These are phyloP conservation scores for Psylliodes chrysocephalus DNA, from an alignment of 2,888 invertebrate genomes.

Conservation along the genomic window DNA sequence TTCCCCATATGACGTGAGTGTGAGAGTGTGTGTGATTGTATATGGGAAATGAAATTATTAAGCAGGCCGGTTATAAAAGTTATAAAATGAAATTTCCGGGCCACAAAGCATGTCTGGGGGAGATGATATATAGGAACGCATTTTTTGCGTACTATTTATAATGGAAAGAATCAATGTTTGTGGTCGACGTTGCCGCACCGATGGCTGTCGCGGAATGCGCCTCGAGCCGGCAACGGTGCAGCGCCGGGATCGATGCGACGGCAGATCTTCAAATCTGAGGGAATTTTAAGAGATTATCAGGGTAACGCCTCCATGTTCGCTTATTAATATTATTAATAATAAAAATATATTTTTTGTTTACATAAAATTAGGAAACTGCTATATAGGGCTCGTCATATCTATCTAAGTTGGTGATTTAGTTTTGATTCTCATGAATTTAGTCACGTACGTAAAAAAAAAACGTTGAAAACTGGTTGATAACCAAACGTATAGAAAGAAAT, in stretches of 20 bases:
- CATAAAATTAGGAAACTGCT: too few species aligned
- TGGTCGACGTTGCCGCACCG: slow-evolving; percentile 48
- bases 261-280: slow-evolving; percentile 17
- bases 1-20: slow-evolving; percentile 33
- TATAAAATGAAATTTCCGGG: slow-evolving; percentile 65
- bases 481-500: too few species aligned
- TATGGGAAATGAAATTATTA: slow-evolving; percentile 61
- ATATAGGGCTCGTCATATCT: too few species aligned
- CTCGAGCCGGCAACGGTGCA: slow-evolving; percentile 54
- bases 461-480: too few species aligned
- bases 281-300: background rate
- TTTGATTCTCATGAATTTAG: too few species aligned
- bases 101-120: slow-evolving; percentile 63
- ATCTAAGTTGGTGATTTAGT: too few species aligned
- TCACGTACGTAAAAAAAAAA: too few species aligned
- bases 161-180: slow-evolving; percentile 65
- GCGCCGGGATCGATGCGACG: slow-evolving; percentile 55
- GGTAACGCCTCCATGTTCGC: background rate
- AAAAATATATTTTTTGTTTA: too few species aligned
- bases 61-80: slow-evolving; percentile 63
- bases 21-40: slow-evolving; percentile 52
- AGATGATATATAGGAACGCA: slow-evolving; percentile 65
- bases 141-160: slow-evolving; percentile 66
- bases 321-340: too few species aligned
- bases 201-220: slow-evolving; percentile 55